These are phyloP conservation scores for Gopherus evgoodei DNA, from an alignment of 2,113 vertebrate genomes.

Conservation along the genomic window DNA sequence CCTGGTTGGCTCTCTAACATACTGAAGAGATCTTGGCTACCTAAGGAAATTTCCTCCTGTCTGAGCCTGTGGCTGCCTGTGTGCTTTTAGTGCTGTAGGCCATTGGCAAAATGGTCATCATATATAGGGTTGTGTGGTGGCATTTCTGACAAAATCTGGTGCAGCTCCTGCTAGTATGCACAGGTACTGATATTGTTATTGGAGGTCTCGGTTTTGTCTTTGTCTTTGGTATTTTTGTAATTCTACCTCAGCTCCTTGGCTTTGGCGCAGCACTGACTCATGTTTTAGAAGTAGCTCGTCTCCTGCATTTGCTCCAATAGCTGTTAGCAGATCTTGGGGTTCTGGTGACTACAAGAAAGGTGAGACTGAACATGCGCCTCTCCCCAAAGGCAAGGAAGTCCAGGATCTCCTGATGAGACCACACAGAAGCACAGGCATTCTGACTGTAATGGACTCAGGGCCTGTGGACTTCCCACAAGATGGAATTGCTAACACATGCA, in stretches of 20 bases:
- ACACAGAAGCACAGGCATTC: not conserved
- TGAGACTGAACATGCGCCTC: not conserved
- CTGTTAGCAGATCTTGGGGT: not conserved
- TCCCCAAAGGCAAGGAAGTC: not conserved
- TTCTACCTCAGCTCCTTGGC: not conserved
- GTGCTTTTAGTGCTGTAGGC: not conserved
- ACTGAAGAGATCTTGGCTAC: not conserved
- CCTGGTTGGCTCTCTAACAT: not conserved
- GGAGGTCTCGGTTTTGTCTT: not conserved
- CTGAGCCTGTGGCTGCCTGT: not conserved
- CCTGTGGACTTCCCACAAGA: not conserved
- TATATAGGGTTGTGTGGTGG: not conserved
- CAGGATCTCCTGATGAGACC: not conserved
- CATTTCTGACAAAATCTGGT: not conserved
- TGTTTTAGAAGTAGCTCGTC: not conserved
- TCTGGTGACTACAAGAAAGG: not conserved
- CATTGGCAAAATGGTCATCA: not conserved
- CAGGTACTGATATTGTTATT: not conserved
- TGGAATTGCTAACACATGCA: not conserved
- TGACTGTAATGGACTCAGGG: not conserved
- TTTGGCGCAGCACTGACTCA: not conserved
- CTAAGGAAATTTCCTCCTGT: not conserved
- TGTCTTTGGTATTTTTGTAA: not conserved
- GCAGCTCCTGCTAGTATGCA: not conserved
- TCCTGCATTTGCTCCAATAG: not conserved